Evolutionary conservation across 53 echinoderm and acorn worm genomes (phyloP).

Genomic region (Zoroaster sp.): DNA sequence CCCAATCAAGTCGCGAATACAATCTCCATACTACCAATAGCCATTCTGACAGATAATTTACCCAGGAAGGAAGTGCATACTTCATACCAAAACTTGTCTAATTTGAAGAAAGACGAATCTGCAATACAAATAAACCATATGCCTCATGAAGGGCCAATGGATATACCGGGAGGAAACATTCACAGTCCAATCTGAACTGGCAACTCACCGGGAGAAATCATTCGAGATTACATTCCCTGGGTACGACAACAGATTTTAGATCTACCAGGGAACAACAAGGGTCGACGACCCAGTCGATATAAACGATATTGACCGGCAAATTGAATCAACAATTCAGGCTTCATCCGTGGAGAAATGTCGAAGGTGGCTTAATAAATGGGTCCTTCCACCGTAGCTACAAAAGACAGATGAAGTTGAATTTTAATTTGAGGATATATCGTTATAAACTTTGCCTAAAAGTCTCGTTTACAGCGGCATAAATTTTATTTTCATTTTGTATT

Average conservation of each 20-base stretch:
- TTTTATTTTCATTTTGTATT: too few relatives aligned
- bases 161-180: background rate
- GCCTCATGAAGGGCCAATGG: background rate
- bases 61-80: background rate
- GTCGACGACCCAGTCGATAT: background rate
- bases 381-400: constrained; percentile 23
- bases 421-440: too few relatives aligned
- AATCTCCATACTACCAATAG: too few relatives aligned
- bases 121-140: background rate
- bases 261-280: background rate
- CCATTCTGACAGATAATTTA: background rate
- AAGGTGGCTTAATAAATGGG: constrained; percentile 63
- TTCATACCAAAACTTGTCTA: background rate
- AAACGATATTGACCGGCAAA: constrained; percentile 15
- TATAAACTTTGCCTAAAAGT: too few relatives aligned
- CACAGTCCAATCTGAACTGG: background rate
- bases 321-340: constrained; percentile 1
- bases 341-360: constrained; percentile 62
- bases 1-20: background rate
- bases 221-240: constrained; percentile 68
- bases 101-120: background rate
- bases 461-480: too few relatives aligned
- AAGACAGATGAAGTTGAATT: too few relatives aligned
- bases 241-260: constrained; percentile 46
- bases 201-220: background rate